These are phyloP conservation scores for Mesocentrotus franciscanus DNA, from an alignment of 53 echinoderm and acorn worm species.

Conservation along the genomic window DNA sequence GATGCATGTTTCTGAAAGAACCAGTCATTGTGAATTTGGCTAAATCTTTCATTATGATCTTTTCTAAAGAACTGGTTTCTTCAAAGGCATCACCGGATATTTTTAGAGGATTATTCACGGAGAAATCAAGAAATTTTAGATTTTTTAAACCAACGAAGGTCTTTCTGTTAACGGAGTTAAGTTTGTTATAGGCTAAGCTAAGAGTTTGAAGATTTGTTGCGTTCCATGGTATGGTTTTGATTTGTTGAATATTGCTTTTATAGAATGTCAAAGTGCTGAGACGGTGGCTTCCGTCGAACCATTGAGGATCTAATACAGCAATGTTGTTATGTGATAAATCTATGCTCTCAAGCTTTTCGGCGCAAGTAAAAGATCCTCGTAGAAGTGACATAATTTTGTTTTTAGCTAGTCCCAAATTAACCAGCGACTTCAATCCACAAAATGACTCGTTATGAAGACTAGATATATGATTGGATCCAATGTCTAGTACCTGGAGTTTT, in stretches of 20 bases:
- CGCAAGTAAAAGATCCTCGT: not conserved
- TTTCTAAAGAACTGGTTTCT: not conserved
- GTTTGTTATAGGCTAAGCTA: not conserved
- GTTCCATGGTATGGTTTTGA: not conserved
- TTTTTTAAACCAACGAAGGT: not conserved
- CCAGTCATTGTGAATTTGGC: not conserved
- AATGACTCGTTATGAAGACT: not conserved
- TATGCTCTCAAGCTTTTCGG: not conserved
- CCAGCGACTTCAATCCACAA: slow-evolving; percentile 5
- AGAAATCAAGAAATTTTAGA: not conserved
- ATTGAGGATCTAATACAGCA: not conserved
- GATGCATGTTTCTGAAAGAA: not conserved
- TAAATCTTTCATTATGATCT: not conserved
- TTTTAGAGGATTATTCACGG: not conserved
- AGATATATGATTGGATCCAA: not conserved
- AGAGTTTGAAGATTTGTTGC: not conserved
- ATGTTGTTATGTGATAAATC: not conserved
- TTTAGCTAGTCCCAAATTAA: not conserved
- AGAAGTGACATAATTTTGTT: not conserved
- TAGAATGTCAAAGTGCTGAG: not conserved
- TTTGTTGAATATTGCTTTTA: not conserved
- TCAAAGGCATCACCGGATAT: not conserved
- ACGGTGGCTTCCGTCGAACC: not conserved
- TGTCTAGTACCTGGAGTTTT: not conserved
- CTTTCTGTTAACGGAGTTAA: not conserved